Evolutionary conservation across 2,888 invertebrate species (phyloP), one percentile per base, ranked within the genome.

Genomic region (Aleiodes testaceus): DNA sequence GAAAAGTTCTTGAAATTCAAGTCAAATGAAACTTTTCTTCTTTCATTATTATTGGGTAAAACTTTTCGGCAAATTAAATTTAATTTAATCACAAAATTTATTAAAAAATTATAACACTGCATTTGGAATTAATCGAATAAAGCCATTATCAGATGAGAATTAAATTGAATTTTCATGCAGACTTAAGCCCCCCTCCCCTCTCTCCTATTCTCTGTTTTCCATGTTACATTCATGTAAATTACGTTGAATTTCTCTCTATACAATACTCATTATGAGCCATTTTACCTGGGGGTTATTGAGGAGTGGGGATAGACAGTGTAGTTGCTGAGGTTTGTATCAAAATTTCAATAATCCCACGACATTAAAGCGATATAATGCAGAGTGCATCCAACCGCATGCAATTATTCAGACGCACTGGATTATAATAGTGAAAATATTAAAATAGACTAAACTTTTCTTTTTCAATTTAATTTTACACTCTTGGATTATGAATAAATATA

Each of bases 331-430:
- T 65, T 36, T 65, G 47, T 36, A 59, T 44, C 30, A 47, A 70
- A 70, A 70, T 70, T 70, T 65, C 70, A 70, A 65, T 70, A 70
- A 70, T 70, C 70, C 52, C 53, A 22, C 14, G 47, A 45, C 55
- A 70, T 70, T 70, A 70, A 70, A 53, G 65, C 55, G 65, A 65
- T 66, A 36, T 36, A 70, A 52, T 70, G 55, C 49, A 65, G 55
- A 65, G 70, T 47, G 65, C 70, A 65, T 30, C 44, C 53, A 65
- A 47, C 70, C 70, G 61, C 70, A 70, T 53, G 53, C 26, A 70
- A 70, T 70, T 66, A 70, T 70, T 55, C 65, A 65, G 50, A 69
- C 36, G 65, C 65, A 47, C 7, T 20, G 14, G 55, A 70, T 70
- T 55, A 70, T 65, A 18, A 45, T 50, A 30, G 16, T 22, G 52